Evolutionary conservation across 2,113 vertebrate species (phyloP), one percentile per base, ranked within the genome.

Genomic region (Oplegnathus fasciatus): DNA sequence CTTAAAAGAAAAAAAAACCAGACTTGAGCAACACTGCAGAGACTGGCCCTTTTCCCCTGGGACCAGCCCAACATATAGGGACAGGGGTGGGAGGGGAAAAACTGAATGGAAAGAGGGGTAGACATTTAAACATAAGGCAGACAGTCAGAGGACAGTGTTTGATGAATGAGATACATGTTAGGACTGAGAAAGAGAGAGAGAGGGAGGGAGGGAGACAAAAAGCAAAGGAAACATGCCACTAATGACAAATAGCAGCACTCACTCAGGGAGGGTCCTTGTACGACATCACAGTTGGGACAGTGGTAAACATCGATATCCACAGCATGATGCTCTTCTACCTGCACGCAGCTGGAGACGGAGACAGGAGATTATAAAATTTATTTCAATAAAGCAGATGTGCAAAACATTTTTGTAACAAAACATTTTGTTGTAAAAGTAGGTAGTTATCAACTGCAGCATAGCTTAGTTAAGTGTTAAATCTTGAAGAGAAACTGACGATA

Each of bases 221-320:
- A 58, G 40, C 4, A 80, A 58, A 58, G n/a, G 24, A 30, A 61
- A 42, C 22, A 60, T 18, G 24, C 17, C 2, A 64, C 40, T 15
- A 18, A 69, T 30, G 62, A 75, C 4, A 37, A 30, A 58, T 0
- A 40, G 28, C 46, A 22, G 34, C 61, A 97, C 97, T 97, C 96
- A 99, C 98, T 99, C 92, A 98, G 92, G 93, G 98, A 99, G 93
- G 97, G 95, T 91, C 98, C 98, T 34, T 97, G 97, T 62, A 95
- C 88, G 69, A 96, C 89, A 66, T 98, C 97, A 94, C 98, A 99
- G 95, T 97, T 99, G 86, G 98, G 98, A 96, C 98, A 99, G 95
- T 99, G 98, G 93, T 99, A 99, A 4, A 99, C 96, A 84, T 99
- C 98, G 75, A 99, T 99, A 89, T 99, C 98, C 93, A 97, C 96